These are phyloP conservation scores for Pentalonia nigronervosa DNA, from an alignment of 1,140 invertebrate species.

Conservation along the genomic window DNA sequence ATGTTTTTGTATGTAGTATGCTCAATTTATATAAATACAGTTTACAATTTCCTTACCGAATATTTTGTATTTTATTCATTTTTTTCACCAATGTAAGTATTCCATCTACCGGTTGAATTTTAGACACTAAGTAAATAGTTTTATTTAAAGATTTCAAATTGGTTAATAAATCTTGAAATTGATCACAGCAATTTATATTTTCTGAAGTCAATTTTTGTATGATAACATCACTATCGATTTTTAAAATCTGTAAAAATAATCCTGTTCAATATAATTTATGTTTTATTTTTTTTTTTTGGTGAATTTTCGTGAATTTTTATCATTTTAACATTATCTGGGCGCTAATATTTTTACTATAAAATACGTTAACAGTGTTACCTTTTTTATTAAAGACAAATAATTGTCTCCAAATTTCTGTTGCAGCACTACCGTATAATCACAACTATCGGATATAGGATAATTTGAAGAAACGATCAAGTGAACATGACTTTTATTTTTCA, in stretches of 20 bases:
- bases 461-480: not conserved
- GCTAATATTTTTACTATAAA: not conserved
- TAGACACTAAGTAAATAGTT: not conserved
- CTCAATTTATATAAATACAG: not conserved
- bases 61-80: not conserved
- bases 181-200: not conserved
- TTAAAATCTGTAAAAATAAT: not conserved
- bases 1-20: not conserved
- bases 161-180: not conserved
- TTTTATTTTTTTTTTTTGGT: not conserved
- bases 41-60: not conserved
- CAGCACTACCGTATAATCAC: not conserved
- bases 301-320: not conserved
- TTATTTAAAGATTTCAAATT: not conserved
- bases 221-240: not conserved
- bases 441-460: not conserved
- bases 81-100: not conserved
- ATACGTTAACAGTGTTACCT: not conserved
- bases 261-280: not conserved
- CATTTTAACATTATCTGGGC: not conserved
- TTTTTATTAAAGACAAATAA: conserved; percentile 27
- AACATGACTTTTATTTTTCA: not conserved
- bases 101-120: not conserved
- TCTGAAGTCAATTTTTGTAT: conserved; percentile 5
- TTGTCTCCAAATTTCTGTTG: conserved; percentile 16